A percentile compares a stretch with the other conserved stretches of the same genome.
phyloP scores from a whole-genome alignment of 2,797 vertebrate species.

The Momotus momota region DNA sequence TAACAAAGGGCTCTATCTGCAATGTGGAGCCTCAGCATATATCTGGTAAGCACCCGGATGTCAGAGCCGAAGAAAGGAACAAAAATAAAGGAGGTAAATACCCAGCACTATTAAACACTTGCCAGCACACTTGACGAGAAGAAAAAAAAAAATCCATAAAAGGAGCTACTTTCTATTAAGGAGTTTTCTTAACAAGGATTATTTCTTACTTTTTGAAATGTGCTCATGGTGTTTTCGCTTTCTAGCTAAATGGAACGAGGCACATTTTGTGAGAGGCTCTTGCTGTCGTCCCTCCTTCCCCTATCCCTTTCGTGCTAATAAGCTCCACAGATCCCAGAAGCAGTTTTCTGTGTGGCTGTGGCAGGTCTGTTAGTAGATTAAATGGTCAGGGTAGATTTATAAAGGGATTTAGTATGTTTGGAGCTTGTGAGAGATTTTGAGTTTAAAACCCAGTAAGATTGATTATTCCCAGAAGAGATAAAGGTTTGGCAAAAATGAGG shows the following conservation, averaged over 20 bases:
- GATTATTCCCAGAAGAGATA: constrained; percentile 18
- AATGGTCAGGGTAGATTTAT: background rate
- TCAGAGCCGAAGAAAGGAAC: constrained; percentile 8
- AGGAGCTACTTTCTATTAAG: background rate
- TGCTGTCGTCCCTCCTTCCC: background rate
- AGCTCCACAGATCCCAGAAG: background rate
- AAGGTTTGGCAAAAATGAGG: background rate
- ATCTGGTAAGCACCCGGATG: background rate
- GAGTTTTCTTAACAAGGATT: background rate
- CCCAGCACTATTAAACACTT: background rate
- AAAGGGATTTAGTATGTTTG: constrained; percentile 26
- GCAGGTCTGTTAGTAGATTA: constrained; percentile 28
- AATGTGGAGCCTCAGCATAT: background rate
- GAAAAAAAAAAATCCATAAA: constrained; percentile 16
- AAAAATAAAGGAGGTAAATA: constrained; percentile 50
- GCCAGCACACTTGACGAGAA: background rate
- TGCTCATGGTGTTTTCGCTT: constrained; percentile 2
- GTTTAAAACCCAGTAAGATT: background rate
- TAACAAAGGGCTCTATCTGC: background rate
- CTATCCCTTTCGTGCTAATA: background rate
- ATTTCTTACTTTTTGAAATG: constrained; percentile 12
- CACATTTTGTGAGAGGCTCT: background rate
- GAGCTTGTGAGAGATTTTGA: constrained; percentile 21
- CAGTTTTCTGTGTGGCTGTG: background rate
- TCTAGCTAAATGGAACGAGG: background rate